Percentiles rank a stretch among this genome's conserved stretches.
phyloP scores from a whole-genome alignment of 1,140 invertebrate species.

The fruit fly (Drosophila melanogaster) region DNA sequence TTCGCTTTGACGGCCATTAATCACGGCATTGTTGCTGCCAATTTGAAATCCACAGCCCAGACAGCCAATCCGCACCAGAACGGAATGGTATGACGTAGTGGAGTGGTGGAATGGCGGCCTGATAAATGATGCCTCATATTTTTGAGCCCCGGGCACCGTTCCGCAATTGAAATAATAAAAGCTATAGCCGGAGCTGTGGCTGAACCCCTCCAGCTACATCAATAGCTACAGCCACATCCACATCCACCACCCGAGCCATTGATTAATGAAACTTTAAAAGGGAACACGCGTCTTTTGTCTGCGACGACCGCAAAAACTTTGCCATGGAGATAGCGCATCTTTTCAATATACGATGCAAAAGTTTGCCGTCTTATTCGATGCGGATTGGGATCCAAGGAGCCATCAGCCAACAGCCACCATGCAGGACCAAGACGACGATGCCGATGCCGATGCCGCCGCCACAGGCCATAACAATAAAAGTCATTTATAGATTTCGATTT shows the following conservation, averaged over 20 bases:
- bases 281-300: constrained; percentile 67
- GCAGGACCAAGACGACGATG: neutral
- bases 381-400: constrained; percentile 26
- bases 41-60: constrained; percentile 69
- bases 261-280: constrained; percentile 82
- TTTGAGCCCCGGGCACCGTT: constrained; percentile 40
- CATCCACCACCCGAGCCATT: constrained; percentile 27
- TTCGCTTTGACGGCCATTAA: constrained; percentile 82
- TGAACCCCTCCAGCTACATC: no score
- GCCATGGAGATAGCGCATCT: constrained; percentile 53
- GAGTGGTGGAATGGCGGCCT: constrained; percentile 6
- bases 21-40: constrained; percentile 80
- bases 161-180: constrained; percentile 81
- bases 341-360: constrained; percentile 48
- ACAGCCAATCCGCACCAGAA: constrained; percentile 21
- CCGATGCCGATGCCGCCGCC: constrained; percentile 31
- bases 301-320: constrained; percentile 54
- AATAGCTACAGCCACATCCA: neutral
- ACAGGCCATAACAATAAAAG: constrained; percentile 79
- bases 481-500: constrained; percentile 82
- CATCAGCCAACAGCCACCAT: no score
- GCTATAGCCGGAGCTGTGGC: constrained; percentile 31
- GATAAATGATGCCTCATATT: constrained; percentile 81
- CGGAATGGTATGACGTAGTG: neutral
- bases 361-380: constrained; percentile 40